Conservation (phyloP, 1,140 invertebrate species). For the Plutomurus gul region DNA sequence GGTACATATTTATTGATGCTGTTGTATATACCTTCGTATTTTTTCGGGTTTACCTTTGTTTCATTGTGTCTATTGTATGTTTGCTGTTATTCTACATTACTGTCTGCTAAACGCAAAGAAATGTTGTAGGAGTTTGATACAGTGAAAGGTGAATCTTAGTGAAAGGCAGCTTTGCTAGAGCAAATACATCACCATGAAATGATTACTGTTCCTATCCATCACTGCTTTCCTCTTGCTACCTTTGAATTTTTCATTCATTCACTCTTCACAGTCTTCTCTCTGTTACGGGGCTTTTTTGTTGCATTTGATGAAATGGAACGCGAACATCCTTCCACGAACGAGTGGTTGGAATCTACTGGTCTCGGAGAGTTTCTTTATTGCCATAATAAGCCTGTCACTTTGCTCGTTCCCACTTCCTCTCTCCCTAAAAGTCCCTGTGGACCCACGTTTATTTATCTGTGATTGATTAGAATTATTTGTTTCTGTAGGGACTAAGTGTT, state of each 20-base stretch:
- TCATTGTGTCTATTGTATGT: too few species aligned
- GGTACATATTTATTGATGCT: too few species aligned
- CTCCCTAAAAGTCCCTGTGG: slow-evolving; percentile 27
- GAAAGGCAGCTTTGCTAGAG: too few species aligned
- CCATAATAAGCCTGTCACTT: slow-evolving; percentile 51
- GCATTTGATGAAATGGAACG: slow-evolving; percentile 43
- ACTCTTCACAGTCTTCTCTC: slow-evolving; percentile 36
- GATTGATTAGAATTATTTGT: slow-evolving; percentile 36
- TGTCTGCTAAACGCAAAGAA: too few species aligned
- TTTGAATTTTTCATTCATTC: slow-evolving; percentile 53
- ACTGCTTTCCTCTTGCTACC: slow-evolving; percentile 45
- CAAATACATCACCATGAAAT: slow-evolving; percentile 39
- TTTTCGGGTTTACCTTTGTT: too few species aligned
- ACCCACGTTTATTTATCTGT: slow-evolving; percentile 26
- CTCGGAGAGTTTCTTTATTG: slow-evolving; percentile 38
- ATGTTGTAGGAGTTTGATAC: too few species aligned
- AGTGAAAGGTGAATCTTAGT: background rate
- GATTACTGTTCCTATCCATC: slow-evolving; percentile 49
- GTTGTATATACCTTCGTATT: too few species aligned
- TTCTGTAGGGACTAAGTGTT: slow-evolving; percentile 12
- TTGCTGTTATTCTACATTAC: too few species aligned
- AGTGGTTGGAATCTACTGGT: background rate
- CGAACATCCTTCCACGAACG: slow-evolving; percentile 31
- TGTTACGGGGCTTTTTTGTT: background rate
- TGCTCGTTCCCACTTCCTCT: slow-evolving; percentile 21